Conservation (phyloP, 2,888 invertebrate genomes). For the Eristalis tenax region DNA sequence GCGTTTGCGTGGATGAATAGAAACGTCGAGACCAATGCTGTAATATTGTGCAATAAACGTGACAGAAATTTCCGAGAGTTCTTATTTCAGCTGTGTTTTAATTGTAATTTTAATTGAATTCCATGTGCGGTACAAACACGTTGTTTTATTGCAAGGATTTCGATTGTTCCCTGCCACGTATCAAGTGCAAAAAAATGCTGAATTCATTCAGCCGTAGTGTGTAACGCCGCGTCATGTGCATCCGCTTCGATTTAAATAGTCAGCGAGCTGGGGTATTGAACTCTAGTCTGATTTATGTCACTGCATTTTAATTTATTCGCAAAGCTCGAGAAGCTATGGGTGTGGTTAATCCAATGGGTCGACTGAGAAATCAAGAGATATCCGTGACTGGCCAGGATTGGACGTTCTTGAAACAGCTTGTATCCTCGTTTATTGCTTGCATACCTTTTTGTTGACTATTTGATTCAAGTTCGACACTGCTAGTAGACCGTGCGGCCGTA, state of each 20-base stretch:
- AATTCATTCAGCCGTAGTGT: not conserved
- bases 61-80: conserved; percentile 18
- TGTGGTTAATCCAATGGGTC: not conserved
- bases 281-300: not conserved
- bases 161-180: conserved; percentile 11
- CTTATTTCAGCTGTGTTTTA: conserved; percentile 32
- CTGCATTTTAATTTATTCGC: not conserved
- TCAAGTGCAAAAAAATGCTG: not conserved
- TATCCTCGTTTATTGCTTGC: no score
- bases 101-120: conserved; percentile 61
- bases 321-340: not conserved
- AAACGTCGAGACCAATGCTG: not conserved
- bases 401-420: no score
- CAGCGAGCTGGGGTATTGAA: not conserved
- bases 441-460: no score
- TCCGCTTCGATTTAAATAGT: not conserved
- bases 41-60: conserved; percentile 28
- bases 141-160: conserved; percentile 17
- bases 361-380: no score
- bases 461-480: no score
- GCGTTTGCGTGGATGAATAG: not conserved
- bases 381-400: no score
- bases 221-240: not conserved
- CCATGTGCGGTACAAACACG: conserved; percentile 19
- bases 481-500: no score